These are phyloP conservation scores for Calonectris borealis DNA, from an alignment of 2,113 vertebrate genomes.

Conservation along the genomic window DNA sequence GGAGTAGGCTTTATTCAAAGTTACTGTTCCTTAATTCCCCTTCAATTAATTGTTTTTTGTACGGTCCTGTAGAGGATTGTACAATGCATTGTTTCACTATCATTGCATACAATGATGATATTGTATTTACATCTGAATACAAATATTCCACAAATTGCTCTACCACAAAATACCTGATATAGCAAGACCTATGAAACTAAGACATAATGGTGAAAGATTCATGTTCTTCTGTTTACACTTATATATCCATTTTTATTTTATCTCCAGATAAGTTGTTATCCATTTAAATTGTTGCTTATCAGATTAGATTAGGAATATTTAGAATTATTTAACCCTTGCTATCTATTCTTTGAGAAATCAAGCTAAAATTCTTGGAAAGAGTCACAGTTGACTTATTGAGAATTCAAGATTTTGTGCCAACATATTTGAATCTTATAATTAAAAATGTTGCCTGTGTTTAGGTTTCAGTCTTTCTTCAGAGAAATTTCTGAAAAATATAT, in stretches of 20 bases:
- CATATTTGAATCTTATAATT: background rate
- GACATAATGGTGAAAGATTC: background rate
- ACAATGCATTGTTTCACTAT: background rate
- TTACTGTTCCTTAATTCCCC: background rate
- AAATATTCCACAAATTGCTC: background rate
- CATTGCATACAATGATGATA: background rate
- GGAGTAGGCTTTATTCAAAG: background rate
- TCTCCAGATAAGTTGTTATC: background rate
- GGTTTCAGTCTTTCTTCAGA: background rate
- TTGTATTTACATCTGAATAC: background rate
- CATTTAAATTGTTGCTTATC: background rate
- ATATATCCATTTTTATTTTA: background rate
- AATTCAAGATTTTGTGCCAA: background rate
- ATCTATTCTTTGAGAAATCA: background rate
- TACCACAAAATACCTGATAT: accelerated
- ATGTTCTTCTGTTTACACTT: background rate
- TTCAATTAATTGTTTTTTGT: background rate
- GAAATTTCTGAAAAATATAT: background rate
- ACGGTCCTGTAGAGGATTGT: background rate
- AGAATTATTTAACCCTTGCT: background rate
- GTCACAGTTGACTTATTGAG: accelerated
- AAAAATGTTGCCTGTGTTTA: background rate
- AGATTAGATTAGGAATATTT: background rate
- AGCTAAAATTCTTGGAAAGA: background rate
- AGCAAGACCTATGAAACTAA: background rate